Evolutionary conservation across 2,888 invertebrate genomes (phyloP).

Genomic region (Cantharis lateralis): DNA sequence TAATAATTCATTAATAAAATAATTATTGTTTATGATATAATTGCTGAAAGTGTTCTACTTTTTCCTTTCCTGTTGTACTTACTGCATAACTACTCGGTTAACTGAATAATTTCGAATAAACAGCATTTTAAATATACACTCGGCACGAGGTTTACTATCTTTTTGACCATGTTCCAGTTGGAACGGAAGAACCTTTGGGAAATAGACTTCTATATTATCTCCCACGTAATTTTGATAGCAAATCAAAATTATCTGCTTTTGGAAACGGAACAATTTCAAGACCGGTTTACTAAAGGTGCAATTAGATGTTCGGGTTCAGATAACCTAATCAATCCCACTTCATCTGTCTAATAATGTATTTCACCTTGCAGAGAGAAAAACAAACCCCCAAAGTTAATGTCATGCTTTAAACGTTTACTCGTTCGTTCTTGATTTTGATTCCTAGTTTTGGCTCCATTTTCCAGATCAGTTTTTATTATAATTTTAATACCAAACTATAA

Average conservation of each 20-base stretch:
- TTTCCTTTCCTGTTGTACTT: not conserved
- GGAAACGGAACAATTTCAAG: not conserved
- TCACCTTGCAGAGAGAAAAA: not conserved
- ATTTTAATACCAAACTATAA: not conserved
- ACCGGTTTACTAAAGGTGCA: not conserved
- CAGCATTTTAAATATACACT: not conserved
- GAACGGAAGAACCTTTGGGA: not conserved
- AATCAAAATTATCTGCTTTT: not conserved
- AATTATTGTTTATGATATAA: constrained; percentile 1
- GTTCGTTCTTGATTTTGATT: not conserved
- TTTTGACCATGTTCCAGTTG: not conserved
- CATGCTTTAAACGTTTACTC: not conserved
- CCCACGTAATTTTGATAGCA: not conserved
- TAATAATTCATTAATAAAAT: not conserved
- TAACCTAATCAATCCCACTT: not conserved
- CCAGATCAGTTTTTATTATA: not conserved
- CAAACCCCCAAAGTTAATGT: not conserved
- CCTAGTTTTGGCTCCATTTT: not conserved
- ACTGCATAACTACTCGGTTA: not conserved
- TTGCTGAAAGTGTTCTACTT: constrained; percentile 2
- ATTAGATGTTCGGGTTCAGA: not conserved
- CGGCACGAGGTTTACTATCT: not conserved
- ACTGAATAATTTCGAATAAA: not conserved
- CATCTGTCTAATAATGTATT: not conserved
- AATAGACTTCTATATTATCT: not conserved